phyloP scores from a whole-genome alignment of 1,140 invertebrate species.

The Zaprionus taronus region DNA sequence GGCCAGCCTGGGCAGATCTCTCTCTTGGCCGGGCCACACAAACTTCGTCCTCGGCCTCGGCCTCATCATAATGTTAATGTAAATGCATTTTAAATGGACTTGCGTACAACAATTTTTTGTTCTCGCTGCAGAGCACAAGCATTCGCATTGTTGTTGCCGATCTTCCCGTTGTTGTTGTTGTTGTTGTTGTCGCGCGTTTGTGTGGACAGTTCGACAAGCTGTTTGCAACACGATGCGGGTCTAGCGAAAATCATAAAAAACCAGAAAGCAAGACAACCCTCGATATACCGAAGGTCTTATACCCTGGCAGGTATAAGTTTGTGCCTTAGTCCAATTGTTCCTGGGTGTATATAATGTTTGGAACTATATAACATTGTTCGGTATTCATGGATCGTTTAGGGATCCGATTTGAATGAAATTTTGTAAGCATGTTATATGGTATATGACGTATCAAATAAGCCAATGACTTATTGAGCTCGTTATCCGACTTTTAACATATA shows the following conservation, averaged over 20 bases:
- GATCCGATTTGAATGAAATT: no score
- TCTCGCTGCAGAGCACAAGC: slow-evolving; percentile 23
- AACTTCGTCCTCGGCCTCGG: slow-evolving; percentile 51
- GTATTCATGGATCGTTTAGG: no score
- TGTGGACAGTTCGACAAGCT: slow-evolving; percentile 82
- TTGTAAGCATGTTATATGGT: no score
- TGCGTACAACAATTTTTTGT: slow-evolving; percentile 80
- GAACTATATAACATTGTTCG: no score
- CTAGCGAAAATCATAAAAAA: slow-evolving; percentile 72
- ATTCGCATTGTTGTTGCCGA: slow-evolving; percentile 30
- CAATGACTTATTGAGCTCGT: no score
- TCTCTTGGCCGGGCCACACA: slow-evolving; percentile 58
- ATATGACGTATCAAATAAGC: no score
- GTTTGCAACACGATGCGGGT: slow-evolving; percentile 79
- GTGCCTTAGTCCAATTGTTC: no score
- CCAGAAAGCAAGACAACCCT: neutral
- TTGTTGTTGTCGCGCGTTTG: slow-evolving; percentile 72
- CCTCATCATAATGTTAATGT: slow-evolving; percentile 84
- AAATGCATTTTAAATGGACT: slow-evolving; percentile 84
- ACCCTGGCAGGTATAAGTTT: no score
- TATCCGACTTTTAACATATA: no score
- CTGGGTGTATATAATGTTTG: no score
- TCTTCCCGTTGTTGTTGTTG: slow-evolving; percentile 33
- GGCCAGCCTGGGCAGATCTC: neutral
- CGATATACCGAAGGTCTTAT: no score